Evolutionary conservation across 2,888 invertebrate species (phyloP), one percentile per base, ranked within the genome.

Genomic region (Barypeithes pellucidus): DNA sequence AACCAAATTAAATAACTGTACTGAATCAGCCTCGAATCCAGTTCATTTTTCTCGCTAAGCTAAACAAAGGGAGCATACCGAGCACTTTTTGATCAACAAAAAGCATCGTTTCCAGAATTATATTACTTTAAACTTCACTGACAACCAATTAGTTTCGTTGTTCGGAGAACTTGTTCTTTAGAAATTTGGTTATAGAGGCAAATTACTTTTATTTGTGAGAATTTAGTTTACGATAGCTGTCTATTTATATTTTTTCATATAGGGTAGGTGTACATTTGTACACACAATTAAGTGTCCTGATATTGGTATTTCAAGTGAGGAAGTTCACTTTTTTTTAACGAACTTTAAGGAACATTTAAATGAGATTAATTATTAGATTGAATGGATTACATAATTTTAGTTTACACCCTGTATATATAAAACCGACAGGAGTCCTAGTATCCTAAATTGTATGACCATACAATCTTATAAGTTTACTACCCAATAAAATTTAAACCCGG

Each of bases 71-170:
- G 18, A 29, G 47, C 63, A 47, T 45, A 47, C 47, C 16, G 39
- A 63, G 29, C 45, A 63, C 33, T 47, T 63, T 63, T 63, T 24
- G 54, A 54, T 54, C 33, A 54, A 54, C 54, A 50, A 54, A 54
- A 54, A 54, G 54, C 54, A 33, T 54, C 7, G 29, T 33, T 33
- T 2, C 33, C 54, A 33, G 33, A 54, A 63, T 63, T 45, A 43
- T 29, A 63, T 62, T 63, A 47, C n/a, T 63, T 63, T 47, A 29
- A 47, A 22, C 16, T 63, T 45, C 41, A 45, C 47, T 63, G 63
- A 47, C 63, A 63, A 16, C 45, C 45, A 63, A 63, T 63, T 63
- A 63, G 63, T 63, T 47, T 47, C 14, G 54, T 54, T 54, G 33
- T 54, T 54, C 16, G 33, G 29, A 9, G n/a, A 14, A 33, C 20